Percentiles rank a stretch among this genome's conserved stretches.
These are phyloP conservation scores for Caenorhabditis sulstoni DNA, from an alignment of 2,888 invertebrate species.

Conservation along the genomic window DNA sequence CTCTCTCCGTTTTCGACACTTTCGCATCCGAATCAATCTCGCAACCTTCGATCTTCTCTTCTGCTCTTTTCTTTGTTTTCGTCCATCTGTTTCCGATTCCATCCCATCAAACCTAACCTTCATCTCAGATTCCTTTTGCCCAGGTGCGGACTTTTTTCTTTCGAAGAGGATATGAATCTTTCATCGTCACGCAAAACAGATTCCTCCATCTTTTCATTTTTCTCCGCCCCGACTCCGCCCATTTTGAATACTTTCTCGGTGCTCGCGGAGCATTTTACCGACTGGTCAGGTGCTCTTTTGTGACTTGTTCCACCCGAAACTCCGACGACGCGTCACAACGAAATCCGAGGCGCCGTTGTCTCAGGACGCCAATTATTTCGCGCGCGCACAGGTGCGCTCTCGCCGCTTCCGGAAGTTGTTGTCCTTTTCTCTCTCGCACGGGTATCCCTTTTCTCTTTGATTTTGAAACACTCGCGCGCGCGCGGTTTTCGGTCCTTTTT, in stretches of 20 bases:
- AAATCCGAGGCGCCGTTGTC: slow-evolving; percentile 46
- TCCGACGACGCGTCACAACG: slow-evolving; percentile 29
- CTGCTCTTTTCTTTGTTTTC: slow-evolving; percentile 9
- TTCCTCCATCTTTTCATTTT: background rate
- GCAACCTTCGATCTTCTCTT: slow-evolving; percentile 25
- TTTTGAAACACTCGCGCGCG: slow-evolving; percentile 41
- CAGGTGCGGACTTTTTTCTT: slow-evolving; percentile 27
- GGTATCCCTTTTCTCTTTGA: slow-evolving; percentile 53
- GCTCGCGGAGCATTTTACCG: slow-evolving; percentile 33
- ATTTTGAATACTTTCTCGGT: slow-evolving; percentile 31
- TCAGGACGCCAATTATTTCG: slow-evolving; percentile 53
- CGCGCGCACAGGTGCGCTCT: slow-evolving; percentile 57
- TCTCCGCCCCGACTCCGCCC: slow-evolving; percentile 39
- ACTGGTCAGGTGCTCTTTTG: slow-evolving; percentile 27
- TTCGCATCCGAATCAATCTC: background rate
- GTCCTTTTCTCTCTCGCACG: slow-evolving; percentile 37
- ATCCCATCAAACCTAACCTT: slow-evolving; percentile 30
- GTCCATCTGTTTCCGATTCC: slow-evolving; percentile 10
- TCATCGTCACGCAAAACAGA: slow-evolving; percentile 51
- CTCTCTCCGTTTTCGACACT: slow-evolving; percentile 23
- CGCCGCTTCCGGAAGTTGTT: slow-evolving; percentile 48
- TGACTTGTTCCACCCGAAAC: slow-evolving; percentile 24
- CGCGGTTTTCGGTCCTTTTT: slow-evolving; percentile 40
- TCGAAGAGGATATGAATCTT: no score
- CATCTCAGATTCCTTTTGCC: slow-evolving; percentile 13